Conservation (phyloP, 2,113 vertebrate genomes). For the Dermatemys mawii region DNA sequence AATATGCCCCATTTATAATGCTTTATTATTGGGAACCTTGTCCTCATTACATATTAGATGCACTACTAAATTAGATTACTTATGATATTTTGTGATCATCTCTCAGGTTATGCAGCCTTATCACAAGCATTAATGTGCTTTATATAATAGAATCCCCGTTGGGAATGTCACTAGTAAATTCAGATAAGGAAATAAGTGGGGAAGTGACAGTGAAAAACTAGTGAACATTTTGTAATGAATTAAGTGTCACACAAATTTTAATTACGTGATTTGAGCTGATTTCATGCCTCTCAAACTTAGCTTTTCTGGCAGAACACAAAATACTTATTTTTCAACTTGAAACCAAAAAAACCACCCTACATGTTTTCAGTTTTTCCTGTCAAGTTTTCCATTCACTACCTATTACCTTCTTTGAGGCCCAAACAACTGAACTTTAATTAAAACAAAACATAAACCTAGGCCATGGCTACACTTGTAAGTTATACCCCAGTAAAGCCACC, state of each 20-base stretch:
- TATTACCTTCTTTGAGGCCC: not conserved
- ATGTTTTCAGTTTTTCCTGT: not conserved
- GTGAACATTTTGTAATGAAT: not conserved
- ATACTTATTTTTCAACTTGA: not conserved
- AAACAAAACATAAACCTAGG: not conserved
- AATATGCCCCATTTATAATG: accelerated
- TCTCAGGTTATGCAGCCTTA: not conserved
- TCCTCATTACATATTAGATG: not conserved
- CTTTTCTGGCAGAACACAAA: not conserved
- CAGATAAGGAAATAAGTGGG: not conserved
- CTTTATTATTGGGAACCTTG: not conserved
- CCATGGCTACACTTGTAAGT: too few relatives aligned
- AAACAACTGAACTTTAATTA: not conserved
- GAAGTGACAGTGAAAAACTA: not conserved
- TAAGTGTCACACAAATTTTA: not conserved
- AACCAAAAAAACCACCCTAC: not conserved
- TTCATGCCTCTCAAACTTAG: not conserved
- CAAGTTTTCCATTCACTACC: not conserved
- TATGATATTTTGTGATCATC: not conserved
- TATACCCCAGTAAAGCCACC: too few relatives aligned
- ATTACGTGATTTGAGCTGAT: not conserved
- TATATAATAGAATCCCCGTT: accelerated
- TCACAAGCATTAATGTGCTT: not conserved
- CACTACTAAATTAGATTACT: not conserved
- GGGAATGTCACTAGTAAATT: not conserved